Evolutionary conservation across 2,888 invertebrate genomes (phyloP).

Genomic region (Myathropa florea): DNA sequence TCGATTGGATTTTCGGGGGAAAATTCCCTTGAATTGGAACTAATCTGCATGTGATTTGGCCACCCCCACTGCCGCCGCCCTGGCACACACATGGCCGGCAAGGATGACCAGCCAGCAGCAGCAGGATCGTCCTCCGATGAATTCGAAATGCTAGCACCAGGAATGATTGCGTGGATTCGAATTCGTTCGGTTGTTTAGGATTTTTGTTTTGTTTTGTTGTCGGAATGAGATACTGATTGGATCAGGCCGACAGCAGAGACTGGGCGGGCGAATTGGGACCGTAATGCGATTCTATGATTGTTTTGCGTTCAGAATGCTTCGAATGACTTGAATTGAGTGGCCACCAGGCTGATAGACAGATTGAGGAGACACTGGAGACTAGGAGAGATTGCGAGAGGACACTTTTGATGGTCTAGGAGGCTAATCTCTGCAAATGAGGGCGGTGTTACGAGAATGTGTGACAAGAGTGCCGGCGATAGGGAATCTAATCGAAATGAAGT

Average conservation of each 20-base stretch:
- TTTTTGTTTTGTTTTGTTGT: not conserved
- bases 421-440: too few relatives aligned
- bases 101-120: slow-evolving; percentile 6
- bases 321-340: not conserved
- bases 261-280: not conserved
- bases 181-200: not conserved
- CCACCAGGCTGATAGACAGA: not conserved
- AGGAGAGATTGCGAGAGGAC: not conserved
- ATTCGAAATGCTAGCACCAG: slow-evolving; percentile 51
- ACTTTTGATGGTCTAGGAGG: not conserved
- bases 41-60: slow-evolving; percentile 70
- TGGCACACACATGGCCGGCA: not conserved
- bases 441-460: too few relatives aligned
- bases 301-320: not conserved
- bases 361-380: not conserved
- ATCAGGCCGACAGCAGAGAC: not conserved
- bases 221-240: not conserved
- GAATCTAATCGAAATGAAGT: too few relatives aligned
- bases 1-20: slow-evolving; percentile 65
- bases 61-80: slow-evolving; percentile 4
- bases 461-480: too few relatives aligned
- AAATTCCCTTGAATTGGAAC: slow-evolving; percentile 69
- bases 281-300: not conserved
- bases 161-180: slow-evolving; percentile 60
- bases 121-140: slow-evolving; percentile 65